Evolutionary conservation across 2,888 invertebrate species (phyloP).

Genomic region (Pammene fasciana): DNA sequence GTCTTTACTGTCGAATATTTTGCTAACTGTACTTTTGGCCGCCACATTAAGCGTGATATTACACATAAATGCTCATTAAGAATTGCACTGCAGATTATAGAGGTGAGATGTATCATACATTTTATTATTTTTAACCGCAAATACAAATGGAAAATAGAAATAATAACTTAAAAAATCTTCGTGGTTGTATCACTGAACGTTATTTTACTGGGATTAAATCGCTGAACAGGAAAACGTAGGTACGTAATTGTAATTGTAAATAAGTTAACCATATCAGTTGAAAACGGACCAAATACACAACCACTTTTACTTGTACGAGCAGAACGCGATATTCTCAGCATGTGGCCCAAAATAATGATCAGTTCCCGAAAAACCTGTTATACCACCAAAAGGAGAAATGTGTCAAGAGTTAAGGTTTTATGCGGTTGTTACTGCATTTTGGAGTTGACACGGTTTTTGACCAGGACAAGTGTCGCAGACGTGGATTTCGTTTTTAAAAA

Average conservation of each 20-base stretch:
- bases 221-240: too few species aligned
- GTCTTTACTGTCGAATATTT: not conserved
- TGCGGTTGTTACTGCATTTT: slow-evolving; percentile 1
- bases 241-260: not conserved
- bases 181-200: not conserved
- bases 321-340: slow-evolving; percentile 5
- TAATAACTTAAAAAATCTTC: not conserved
- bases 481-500: slow-evolving; percentile 16
- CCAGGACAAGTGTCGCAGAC: slow-evolving; percentile 10
- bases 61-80: slow-evolving; percentile 33
- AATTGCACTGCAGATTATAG: slow-evolving; percentile 13
- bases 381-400: slow-evolving; percentile 1
- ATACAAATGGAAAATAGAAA: slow-evolving; percentile 9
- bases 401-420: not conserved
- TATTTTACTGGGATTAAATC: not conserved
- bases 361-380: slow-evolving; percentile 36
- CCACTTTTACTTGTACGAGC: slow-evolving; percentile 36
- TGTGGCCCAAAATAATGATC: slow-evolving; percentile 32
- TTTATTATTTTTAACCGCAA: slow-evolving; percentile 30
- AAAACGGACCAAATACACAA: not conserved
- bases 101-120: slow-evolving; percentile 9
- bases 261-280: not conserved
- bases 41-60: slow-evolving; percentile 45
- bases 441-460: not conserved
- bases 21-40: slow-evolving; percentile 43